These are phyloP conservation scores for Phymatocera aterrima DNA, from an alignment of 2,888 invertebrate species.

Conservation along the genomic window DNA sequence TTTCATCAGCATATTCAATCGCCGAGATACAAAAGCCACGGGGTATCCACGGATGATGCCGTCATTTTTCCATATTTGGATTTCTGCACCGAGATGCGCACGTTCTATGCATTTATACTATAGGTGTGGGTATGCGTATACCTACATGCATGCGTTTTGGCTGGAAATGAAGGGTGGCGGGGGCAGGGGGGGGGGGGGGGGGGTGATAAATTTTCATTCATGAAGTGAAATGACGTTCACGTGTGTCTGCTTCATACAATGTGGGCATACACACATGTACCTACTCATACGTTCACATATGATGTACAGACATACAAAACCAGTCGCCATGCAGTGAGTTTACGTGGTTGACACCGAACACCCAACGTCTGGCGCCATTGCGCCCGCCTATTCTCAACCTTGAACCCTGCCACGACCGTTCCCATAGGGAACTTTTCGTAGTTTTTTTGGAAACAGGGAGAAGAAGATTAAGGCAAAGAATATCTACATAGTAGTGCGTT, in stretches of 20 bases:
- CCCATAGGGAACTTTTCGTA: slow-evolving; percentile 4
- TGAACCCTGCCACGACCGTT: slow-evolving; percentile 24
- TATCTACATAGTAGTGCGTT: not conserved
- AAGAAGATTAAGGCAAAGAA: not conserved
- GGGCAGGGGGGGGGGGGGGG: too few relatives aligned
- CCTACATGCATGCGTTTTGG: not conserved
- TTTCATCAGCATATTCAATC: not conserved
- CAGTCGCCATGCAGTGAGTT: slow-evolving; percentile 21
- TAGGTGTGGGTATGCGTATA: not conserved
- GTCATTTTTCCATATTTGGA: not conserved
- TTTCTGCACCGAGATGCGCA: not conserved
- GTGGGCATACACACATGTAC: too few relatives aligned
- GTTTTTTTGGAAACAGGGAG: not conserved
- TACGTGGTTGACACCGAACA: slow-evolving; percentile 31
- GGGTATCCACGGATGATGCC: not conserved
- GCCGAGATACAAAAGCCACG: not conserved
- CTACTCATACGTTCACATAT: not conserved
- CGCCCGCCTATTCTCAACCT: slow-evolving; percentile 7
- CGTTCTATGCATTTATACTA: not conserved
- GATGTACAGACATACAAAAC: not conserved
- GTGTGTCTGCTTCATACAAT: not conserved
- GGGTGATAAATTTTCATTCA: slow-evolving; percentile 12
- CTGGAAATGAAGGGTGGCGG: too few relatives aligned
- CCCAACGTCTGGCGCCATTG: slow-evolving; percentile 24
- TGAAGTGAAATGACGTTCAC: not conserved